Percentiles rank a stretch among this genome's conserved stretches.
These are phyloP conservation scores for Drosophila phalerata DNA, from an alignment of 2,888 invertebrate species.

Conservation along the genomic window DNA sequence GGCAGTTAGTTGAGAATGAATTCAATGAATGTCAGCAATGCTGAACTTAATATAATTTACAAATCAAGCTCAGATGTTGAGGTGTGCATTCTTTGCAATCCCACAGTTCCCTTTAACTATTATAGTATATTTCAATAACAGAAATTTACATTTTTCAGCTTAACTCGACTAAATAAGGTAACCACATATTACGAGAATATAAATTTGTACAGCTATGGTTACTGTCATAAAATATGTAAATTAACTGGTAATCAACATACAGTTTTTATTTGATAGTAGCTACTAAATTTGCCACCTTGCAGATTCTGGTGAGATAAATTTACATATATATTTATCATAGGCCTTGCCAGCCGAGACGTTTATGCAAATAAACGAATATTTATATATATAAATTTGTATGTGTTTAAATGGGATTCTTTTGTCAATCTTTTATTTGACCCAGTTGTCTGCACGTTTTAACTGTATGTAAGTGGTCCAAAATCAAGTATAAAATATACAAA, in stretches of 20 bases:
- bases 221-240: constrained; percentile 52
- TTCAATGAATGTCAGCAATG: not conserved
- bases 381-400: not conserved
- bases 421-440: not conserved
- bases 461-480: too few relatives aligned
- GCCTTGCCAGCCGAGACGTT: constrained; percentile 52
- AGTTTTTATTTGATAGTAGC: constrained; percentile 51
- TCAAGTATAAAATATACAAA: too few relatives aligned
- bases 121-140: constrained; percentile 22
- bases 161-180: constrained; percentile 7
- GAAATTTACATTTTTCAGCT: constrained; percentile 8
- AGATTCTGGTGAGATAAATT: constrained; percentile 46
- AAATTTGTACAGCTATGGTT: not conserved
- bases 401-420: not conserved
- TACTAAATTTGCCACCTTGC: constrained; percentile 31
- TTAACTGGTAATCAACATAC: constrained; percentile 68
- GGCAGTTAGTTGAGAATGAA: not conserved
- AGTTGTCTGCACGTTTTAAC: not conserved
- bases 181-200: constrained; percentile 23
- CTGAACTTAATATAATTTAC: not conserved
- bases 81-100: not conserved
- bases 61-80: not conserved
- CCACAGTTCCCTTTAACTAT: constrained; percentile 26
- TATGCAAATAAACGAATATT: constrained; percentile 54
- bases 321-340: constrained; percentile 58